These are phyloP conservation scores for Clavelina lepadiformis DNA, from an alignment of 23 tunicate genomes.

Conservation along the genomic window DNA sequence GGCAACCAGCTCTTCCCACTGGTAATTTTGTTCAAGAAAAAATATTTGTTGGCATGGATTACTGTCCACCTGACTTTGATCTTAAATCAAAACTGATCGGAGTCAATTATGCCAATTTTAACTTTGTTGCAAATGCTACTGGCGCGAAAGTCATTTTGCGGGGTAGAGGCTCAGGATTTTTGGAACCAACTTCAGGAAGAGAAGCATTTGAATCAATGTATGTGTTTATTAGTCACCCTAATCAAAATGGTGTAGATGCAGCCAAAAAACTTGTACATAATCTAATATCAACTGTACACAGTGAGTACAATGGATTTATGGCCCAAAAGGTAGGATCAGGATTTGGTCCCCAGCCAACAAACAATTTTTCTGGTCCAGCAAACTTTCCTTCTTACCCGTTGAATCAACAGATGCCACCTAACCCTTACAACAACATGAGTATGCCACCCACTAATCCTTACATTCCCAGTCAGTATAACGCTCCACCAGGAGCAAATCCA, in stretches of 20 bases:
- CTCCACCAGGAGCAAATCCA: not conserved
- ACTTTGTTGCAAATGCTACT: slow-evolving; percentile 78
- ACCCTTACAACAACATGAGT: not conserved
- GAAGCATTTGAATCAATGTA: slow-evolving; percentile 97
- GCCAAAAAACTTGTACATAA: slow-evolving; percentile 76
- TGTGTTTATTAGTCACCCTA: slow-evolving; percentile 83
- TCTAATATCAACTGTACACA: slow-evolving; percentile 47
- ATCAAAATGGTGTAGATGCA: slow-evolving; percentile 68
- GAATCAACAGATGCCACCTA: slow-evolving; percentile 12
- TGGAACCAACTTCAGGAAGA: slow-evolving; percentile 92
- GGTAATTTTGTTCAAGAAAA: slow-evolving; percentile 93
- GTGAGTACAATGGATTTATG: slow-evolving; percentile 14
- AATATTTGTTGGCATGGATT: slow-evolving; percentile 77
- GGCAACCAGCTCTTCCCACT: slow-evolving; percentile 79
- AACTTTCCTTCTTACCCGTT: slow-evolving; percentile 15
- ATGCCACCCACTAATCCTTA: slow-evolving; percentile 4
- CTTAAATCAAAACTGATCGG: slow-evolving; percentile 81
- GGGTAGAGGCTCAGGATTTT: slow-evolving; percentile 89
- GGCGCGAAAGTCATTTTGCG: slow-evolving; percentile 89
- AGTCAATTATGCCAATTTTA: slow-evolving; percentile 68
- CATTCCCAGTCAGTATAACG: slow-evolving; percentile 1
- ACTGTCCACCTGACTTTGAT: slow-evolving; percentile 55
- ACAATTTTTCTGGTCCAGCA: too few species aligned
- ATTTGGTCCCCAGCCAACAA: not conserved
- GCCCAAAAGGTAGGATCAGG: slow-evolving; percentile 7